Evolutionary conservation across 1,140 invertebrate genomes (phyloP).

Genomic region (Mactra quadrangularis): DNA sequence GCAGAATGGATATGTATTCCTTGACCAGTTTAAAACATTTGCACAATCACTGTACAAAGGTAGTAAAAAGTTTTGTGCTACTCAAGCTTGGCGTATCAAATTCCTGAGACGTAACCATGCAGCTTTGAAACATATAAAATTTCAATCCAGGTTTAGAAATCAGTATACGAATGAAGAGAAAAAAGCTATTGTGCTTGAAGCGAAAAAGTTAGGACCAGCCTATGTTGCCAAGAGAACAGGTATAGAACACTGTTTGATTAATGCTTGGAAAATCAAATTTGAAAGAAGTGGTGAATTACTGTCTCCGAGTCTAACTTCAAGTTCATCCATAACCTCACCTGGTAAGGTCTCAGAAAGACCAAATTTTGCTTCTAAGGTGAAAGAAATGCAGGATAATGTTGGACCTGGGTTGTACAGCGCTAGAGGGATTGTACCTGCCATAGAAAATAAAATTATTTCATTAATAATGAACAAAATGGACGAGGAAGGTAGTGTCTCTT

Average conservation of each 20-base stretch:
- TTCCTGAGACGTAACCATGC: conserved; percentile 52
- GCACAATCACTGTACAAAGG: conserved; percentile 58
- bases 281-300: conserved; percentile 36
- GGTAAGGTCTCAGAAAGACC: no score
- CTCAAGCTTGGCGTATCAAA: conserved; percentile 57
- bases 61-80: conserved; percentile 56
- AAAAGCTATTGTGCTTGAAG: conserved; percentile 46
- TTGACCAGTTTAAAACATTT: conserved; percentile 51
- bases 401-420: conserved; percentile 45
- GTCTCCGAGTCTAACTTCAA: not conserved
- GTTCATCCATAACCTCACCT: conserved; percentile 6
- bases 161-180: conserved; percentile 56
- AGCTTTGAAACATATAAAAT: conserved; percentile 51
- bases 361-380: conserved; percentile 20
- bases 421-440: conserved; percentile 46
- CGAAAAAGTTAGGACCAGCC: conserved; percentile 48
- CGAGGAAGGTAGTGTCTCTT: conserved; percentile 46
- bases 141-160: conserved; percentile 55
- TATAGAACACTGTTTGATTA: conserved; percentile 54
- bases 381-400: conserved; percentile 16
- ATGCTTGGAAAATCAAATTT: conserved; percentile 50
- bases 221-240: conserved; percentile 52
- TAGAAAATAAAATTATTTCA: conserved; percentile 33
- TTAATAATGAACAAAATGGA: conserved; percentile 59
- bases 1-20: conserved; percentile 58